These are phyloP conservation scores for Tridacna gigas DNA, from an alignment of 2,888 invertebrate species.

Conservation along the genomic window DNA sequence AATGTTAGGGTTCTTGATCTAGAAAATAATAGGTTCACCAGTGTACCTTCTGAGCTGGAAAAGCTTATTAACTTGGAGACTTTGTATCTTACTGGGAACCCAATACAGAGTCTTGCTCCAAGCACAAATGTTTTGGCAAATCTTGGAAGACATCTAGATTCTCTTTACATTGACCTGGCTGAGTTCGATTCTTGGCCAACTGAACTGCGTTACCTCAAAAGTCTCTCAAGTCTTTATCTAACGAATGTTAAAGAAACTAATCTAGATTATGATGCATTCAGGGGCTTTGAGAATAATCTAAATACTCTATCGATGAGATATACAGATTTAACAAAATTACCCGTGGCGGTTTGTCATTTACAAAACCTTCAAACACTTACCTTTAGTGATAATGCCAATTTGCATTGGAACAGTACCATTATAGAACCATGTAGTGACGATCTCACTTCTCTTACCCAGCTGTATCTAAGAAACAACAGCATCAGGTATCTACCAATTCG, in stretches of 20 bases:
- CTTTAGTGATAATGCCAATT: neutral
- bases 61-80: neutral
- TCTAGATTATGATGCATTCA: conserved; percentile 12
- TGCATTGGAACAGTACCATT: neutral
- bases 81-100: neutral
- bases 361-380: neutral
- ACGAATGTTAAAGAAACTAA: neutral
- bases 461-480: neutral
- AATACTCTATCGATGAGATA: neutral
- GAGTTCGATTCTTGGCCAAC: neutral
- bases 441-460: neutral
- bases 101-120: neutral
- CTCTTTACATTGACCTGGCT: neutral
- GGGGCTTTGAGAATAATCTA: neutral
- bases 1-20: neutral
- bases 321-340: neutral
- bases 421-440: neutral
- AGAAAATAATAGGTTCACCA: neutral
- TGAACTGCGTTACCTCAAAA: neutral
- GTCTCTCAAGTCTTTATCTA: neutral
- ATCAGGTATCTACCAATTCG: neutral
- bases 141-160: neutral
- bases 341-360: conserved; percentile 2
- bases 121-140: neutral
- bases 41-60: neutral